Evolutionary conservation across 1,140 invertebrate genomes (phyloP).

Genomic region (Anastrepha ludens): DNA sequence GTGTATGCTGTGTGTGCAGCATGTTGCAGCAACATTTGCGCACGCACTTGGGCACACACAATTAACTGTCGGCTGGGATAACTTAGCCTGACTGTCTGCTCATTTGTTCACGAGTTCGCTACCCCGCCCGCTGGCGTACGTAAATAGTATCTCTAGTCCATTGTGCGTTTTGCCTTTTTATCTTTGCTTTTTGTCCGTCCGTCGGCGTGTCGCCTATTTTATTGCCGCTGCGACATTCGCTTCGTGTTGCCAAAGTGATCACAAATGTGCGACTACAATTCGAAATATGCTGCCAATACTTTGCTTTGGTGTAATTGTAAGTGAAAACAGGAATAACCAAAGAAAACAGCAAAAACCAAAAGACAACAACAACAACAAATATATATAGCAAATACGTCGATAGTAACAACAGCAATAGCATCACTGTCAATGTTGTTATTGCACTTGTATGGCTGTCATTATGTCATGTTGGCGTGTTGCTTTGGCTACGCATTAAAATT

Average conservation of each 20-base stretch:
- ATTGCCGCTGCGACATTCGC: conserved; percentile 33
- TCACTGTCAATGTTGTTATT: neutral
- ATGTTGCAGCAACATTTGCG: conserved; percentile 43
- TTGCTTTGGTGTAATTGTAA: conserved; percentile 38
- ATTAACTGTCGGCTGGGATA: conserved; percentile 3
- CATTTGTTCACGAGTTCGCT: neutral
- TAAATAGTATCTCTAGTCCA: too few relatives aligned
- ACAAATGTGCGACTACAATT: neutral
- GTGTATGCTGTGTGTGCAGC: neutral
- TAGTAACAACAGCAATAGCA: neutral
- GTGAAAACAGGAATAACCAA: conserved; percentile 7
- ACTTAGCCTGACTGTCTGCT: neutral
- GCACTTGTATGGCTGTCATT: conserved; percentile 42
- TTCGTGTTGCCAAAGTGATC: neutral
- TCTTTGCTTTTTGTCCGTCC: neutral
- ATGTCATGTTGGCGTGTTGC: conserved; percentile 44
- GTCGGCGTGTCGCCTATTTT: conserved; percentile 50
- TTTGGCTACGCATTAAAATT: conserved; percentile 23
- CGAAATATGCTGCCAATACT: conserved; percentile 31
- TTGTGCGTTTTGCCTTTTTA: too few relatives aligned
- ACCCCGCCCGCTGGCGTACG: neutral
- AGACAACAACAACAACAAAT: neutral
- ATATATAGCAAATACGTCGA: neutral
- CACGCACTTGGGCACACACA: neutral
- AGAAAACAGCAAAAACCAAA: neutral